These are phyloP conservation scores for Hyalella azteca DNA, from an alignment of 2,888 invertebrate genomes.

Conservation along the genomic window DNA sequence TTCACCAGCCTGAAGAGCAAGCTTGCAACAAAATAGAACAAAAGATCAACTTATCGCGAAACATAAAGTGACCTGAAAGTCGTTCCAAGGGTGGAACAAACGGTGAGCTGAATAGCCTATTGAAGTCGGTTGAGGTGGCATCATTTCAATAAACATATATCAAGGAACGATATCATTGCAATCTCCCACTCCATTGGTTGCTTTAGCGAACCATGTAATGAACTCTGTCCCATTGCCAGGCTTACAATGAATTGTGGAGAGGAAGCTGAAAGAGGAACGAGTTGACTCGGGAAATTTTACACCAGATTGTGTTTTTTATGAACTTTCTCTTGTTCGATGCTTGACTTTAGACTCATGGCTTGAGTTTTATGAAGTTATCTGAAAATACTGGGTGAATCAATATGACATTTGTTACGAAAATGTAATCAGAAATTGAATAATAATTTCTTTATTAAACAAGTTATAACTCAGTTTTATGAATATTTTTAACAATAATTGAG, in stretches of 20 bases:
- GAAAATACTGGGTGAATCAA: too few relatives aligned
- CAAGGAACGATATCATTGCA: conserved; percentile 58
- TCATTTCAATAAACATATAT: conserved; percentile 59
- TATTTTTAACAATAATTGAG: too few relatives aligned
- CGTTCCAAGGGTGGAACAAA: conserved; percentile 25
- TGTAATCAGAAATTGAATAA: too few relatives aligned
- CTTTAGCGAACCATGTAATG: conserved; percentile 58
- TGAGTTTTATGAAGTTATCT: too few relatives aligned
- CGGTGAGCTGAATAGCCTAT: conserved; percentile 55
- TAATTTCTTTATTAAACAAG: too few relatives aligned
- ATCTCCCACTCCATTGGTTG: conserved; percentile 59
- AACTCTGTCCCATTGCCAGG: conserved; percentile 56
- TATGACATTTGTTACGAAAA: too few relatives aligned
- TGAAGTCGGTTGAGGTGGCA: conserved; percentile 46
- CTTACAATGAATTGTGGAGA: conserved; percentile 57
- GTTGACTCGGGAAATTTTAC: conserved; percentile 22
- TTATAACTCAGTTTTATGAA: too few relatives aligned
- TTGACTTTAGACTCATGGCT: too few relatives aligned
- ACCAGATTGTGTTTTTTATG: too few relatives aligned
- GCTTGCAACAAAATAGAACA: not conserved
- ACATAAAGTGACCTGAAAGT: conserved; percentile 28
- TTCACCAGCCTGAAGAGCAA: conserved; percentile 46
- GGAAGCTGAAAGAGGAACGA: conserved; percentile 32
- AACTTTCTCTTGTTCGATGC: too few relatives aligned
- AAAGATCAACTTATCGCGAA: conserved; percentile 19